phyloP scores from a whole-genome alignment of 2,797 vertebrate genomes.

The Salmo trutta region DNA sequence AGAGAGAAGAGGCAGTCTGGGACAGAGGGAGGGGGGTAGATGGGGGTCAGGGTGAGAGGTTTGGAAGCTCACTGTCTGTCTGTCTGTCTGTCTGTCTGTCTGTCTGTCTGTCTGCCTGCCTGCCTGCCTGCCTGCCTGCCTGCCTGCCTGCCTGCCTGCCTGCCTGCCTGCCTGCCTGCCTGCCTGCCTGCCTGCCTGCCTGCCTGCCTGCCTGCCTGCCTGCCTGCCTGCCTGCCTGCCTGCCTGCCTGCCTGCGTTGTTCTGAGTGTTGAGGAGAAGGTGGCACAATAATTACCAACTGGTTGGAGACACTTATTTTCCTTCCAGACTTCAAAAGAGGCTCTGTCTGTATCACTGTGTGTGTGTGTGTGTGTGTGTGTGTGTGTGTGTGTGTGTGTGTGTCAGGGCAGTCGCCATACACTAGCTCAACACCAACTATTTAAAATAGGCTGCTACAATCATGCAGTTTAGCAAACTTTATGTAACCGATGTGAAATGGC shows the following conservation, averaged over 20 bases:
- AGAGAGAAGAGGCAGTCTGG: constrained; percentile 11
- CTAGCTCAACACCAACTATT: no score
- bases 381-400: constrained; percentile 14
- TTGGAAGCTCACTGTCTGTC: constrained; percentile 30
- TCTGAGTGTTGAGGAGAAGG: constrained; percentile 7
- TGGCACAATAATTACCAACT: no score
- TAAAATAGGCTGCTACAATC: no score
- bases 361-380: not conserved
- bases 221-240: not conserved
- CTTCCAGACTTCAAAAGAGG: not conserved
- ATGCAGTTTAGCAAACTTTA: no score
- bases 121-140: not conserved
- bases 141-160: not conserved
- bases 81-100: not conserved
- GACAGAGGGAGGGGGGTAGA: not conserved
- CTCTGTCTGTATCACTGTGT: not conserved
- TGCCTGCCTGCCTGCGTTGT: not conserved
- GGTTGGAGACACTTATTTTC: no score
- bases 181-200: not conserved
- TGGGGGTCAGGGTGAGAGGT: not conserved
- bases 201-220: constrained; percentile 15
- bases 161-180: not conserved
- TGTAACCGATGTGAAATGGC: no score
- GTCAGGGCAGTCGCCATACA: no score
- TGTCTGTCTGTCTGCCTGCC: not conserved